Percentiles rank a stretch among this genome's conserved stretches.
Evolutionary conservation across 2,797 vertebrate genomes (phyloP).

Genomic region (Nyctalus aviator): DNA sequence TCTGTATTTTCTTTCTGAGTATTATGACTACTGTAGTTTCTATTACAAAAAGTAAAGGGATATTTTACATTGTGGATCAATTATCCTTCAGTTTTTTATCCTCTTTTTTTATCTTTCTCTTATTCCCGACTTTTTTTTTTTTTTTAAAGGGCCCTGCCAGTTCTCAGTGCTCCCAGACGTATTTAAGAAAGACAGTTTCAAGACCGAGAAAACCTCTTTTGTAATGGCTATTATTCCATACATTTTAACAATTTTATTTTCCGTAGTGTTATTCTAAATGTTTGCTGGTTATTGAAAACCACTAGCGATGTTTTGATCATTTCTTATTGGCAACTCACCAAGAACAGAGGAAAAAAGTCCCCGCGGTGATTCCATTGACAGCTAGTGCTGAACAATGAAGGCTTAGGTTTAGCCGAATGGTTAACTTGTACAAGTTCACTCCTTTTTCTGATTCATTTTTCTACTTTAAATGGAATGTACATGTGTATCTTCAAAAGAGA

Average conservation of each 20-base stretch:
- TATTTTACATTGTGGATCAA: neutral
- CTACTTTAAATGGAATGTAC: neutral
- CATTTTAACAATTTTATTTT: conserved; percentile 4
- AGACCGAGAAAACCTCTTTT: neutral
- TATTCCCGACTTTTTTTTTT: neutral
- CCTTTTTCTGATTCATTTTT: neutral
- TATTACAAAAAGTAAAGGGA: neutral
- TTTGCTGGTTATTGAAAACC: conserved; percentile 11
- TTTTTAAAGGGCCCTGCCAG: neutral
- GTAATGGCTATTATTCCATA: neutral
- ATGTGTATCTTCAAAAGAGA: neutral
- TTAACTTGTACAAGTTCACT: neutral
- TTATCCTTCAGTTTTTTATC: neutral
- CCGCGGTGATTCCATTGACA: neutral
- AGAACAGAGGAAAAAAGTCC: neutral
- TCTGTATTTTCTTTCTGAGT: neutral
- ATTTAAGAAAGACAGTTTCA: conserved; percentile 12
- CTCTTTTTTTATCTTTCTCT: neutral
- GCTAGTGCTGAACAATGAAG: conserved; percentile 10
- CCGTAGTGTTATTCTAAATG: neutral
- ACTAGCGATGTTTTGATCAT: neutral
- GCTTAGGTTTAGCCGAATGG: neutral
- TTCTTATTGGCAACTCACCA: neutral
- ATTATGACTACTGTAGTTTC: neutral
- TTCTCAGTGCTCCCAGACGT: neutral